Percentiles rank a stretch among this genome's conserved stretches.
phyloP scores from a whole-genome alignment of 1,140 invertebrate species.

The Papilio dardanus region DNA sequence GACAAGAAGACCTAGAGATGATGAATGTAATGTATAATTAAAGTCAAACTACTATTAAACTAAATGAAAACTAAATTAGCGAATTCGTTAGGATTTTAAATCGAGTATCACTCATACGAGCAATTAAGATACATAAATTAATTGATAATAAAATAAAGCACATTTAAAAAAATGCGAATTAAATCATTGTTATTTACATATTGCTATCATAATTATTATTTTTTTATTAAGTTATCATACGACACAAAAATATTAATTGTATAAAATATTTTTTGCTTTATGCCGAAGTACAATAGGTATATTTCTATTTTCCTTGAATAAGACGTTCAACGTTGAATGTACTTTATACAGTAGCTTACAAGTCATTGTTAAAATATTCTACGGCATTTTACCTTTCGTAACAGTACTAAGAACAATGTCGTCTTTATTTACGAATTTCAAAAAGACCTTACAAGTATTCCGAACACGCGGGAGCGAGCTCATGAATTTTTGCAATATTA shows the following conservation, averaged over 20 bases:
- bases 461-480: conserved; percentile 55
- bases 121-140: background rate
- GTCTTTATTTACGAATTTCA: conserved; percentile 57
- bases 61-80: background rate
- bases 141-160: background rate
- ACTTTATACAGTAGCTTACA: conserved; percentile 2
- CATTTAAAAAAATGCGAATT: background rate
- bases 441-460: conserved; percentile 53
- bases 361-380: background rate
- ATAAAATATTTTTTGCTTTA: background rate
- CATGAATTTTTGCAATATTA: conserved; percentile 73
- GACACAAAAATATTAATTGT: background rate
- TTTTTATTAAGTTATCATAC: too few relatives aligned
- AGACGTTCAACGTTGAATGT: background rate
- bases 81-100: background rate
- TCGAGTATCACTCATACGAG: too few relatives aligned
- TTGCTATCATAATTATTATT: too few relatives aligned
- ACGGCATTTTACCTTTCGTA: conserved; percentile 18
- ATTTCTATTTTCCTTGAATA: background rate
- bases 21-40: too few relatives aligned
- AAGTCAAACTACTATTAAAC: too few relatives aligned
- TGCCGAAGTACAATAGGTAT: background rate
- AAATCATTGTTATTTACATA: too few relatives aligned
- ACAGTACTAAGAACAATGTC: conserved; percentile 32
- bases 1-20: too few relatives aligned